Evolutionary conservation across 2,113 vertebrate species (phyloP).

Genomic region (Litocranius walleri): DNA sequence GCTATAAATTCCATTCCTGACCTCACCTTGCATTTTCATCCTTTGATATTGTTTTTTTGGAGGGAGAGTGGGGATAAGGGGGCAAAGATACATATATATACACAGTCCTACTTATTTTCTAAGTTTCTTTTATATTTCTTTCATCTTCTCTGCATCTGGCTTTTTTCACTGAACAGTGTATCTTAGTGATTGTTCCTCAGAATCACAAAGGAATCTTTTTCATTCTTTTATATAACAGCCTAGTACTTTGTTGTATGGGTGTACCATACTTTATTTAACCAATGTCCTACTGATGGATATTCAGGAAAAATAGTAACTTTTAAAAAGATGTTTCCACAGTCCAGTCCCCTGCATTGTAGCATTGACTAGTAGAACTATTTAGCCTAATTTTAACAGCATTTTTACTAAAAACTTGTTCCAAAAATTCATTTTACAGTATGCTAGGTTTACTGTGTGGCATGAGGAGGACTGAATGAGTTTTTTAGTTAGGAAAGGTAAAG

Average conservation of each 20-base stretch:
- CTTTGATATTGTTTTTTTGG: not conserved
- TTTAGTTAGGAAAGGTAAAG: not conserved
- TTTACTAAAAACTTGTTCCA: not conserved
- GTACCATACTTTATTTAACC: not conserved
- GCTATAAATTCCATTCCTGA: not conserved
- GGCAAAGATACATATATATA: not conserved
- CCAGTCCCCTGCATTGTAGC: not conserved
- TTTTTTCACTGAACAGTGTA: not conserved
- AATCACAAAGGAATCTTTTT: not conserved
- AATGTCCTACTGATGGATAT: not conserved
- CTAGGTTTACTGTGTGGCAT: not conserved
- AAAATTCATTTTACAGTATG: not conserved
- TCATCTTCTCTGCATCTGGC: not conserved
- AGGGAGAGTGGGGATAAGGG: not conserved
- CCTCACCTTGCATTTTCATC: not conserved
- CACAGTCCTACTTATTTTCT: not conserved
- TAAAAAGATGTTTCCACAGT: not conserved
- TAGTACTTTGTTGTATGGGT: not conserved
- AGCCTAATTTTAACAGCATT: conserved; percentile 4
- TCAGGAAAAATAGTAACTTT: not conserved
- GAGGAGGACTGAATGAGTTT: not conserved
- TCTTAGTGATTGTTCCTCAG: not conserved
- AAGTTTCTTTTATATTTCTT: not conserved
- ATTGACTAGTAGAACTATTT: not conserved
- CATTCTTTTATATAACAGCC: not conserved